phyloP scores from a whole-genome alignment of 2,797 vertebrate species.

The Agapornis canus region DNA sequence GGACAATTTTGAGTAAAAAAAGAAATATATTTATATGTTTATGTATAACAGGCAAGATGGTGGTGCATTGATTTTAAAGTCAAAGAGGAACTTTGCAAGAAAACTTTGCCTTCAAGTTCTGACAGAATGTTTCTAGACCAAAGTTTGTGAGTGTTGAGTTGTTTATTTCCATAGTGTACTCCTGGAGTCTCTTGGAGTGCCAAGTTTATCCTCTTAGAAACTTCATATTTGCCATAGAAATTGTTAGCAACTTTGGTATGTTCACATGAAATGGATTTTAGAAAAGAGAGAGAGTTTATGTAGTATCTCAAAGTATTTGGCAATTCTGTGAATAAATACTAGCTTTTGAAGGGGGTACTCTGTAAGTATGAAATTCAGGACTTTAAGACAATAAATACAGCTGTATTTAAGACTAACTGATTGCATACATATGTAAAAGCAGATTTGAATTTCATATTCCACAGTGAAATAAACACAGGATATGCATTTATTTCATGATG shows the following conservation, averaged over 20 bases:
- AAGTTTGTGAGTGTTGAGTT: not conserved
- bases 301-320: not conserved
- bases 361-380: constrained; percentile 2
- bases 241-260: not conserved
- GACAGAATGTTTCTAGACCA: not conserved
- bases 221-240: not conserved
- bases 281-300: not conserved
- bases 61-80: not conserved
- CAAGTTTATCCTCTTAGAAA: not conserved
- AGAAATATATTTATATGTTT: not conserved
- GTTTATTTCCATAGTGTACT: not conserved
- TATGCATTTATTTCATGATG: constrained; percentile 49
- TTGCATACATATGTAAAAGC: constrained; percentile 71
- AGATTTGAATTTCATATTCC: constrained; percentile 65
- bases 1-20: not conserved
- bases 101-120: not conserved
- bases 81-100: not conserved
- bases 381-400: constrained; percentile 54
- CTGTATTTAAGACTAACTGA: constrained; percentile 62
- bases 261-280: not conserved
- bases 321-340: not conserved
- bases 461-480: constrained; percentile 43
- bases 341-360: not conserved
- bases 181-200: not conserved
- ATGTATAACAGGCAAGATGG: not conserved